Base-by-base conservation (phyloP, 2,888 invertebrate species). In the Macropis europaea region DNA sequence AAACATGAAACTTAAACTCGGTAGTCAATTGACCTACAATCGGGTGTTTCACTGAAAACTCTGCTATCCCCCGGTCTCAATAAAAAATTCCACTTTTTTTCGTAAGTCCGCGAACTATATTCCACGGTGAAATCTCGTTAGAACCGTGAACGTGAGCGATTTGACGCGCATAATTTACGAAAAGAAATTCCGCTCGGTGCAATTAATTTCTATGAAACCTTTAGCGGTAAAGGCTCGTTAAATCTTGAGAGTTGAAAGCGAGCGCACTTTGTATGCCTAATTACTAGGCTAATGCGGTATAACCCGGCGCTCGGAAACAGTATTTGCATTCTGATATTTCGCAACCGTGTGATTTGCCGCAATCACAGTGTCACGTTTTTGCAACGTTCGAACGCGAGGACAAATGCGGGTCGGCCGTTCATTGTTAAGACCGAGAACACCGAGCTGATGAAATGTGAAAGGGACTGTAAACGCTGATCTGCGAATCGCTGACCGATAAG, bases 351-450 rank as follows among this genome's bases (percentile, higher is more conserved):
- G 17, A 59, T 61, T 67, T 45, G 30, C 52, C 9, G 69, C 59
- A 61, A 68, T 60, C 54, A 36, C 53, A 28, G 68, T 71, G 66
- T 76, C 73, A 63, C 66, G 64, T 79, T 81, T 79, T 50, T 70
- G 63, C 54, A 38, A 26, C 36, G 53, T 62, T 43, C 56, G 26
- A 45, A 54, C 22, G 7, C 50, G 34, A 54, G 50, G 59, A 59
- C 57, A 56, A 43, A 36, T 15, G 7, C 11, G 32, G 34, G 42
- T 54, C 47, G 60, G 9, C 24, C 28, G 36, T 54, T 48, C 42
- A 48, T 48, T 54, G 59, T 53, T 42, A 24, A 2, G 13, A n/a
- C 28, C 6, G 19, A 11, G 28, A 48, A 50, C 17, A 34, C 24
- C 5, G 24, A 15, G 13, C 42, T 50, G 63, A 52, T n/a, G 68